Evolutionary conservation across 2,888 invertebrate species (phyloP), one percentile per base, ranked within the genome.

Genomic region (Andrena hattorfiana): DNA sequence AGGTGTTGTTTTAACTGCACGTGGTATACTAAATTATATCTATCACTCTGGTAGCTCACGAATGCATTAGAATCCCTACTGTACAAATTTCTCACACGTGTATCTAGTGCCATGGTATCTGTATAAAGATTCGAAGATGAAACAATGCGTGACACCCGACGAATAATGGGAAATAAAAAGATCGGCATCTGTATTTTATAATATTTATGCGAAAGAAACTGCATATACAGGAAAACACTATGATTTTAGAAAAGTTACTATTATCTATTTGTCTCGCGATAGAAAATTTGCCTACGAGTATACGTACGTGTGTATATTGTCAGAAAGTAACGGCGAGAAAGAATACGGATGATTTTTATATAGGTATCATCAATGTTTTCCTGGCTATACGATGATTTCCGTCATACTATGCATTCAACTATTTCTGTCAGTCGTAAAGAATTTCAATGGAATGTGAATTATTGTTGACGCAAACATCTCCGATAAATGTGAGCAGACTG

Each of bases 11-110:
- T 71, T 51, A 78, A 76, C 49, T 77, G 72, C 67, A 51, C 59
- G 73, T 69, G 73, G 54, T 74, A 26, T 77, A 71, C 59, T 78
- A 78, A 72, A 77, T 78, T 59, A 64, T 66, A 30, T 59, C 48
- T 72, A 66, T 74, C 73, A 68, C 68, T 23, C 64, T 76, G 72
- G 51, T 72, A 76, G 51, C 63, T 76, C 60, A 62, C 62, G 67
- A 75, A 67, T 74, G 67, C 71, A 64, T 82, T 76, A 79, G 79
- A 79, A 78, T 74, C 79, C 51, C 76, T 84, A 84, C 82, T 85
- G 82, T 85, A 85, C 84, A 85, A 84, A 84, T 80, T 62, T 82
- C 56, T 79, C 64, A 64, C 63, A 75, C 56, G 59, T 72, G 63
- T 83, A 76, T 51, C 81, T 76, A 76, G 75, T 81, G 83, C 72